Conservation (phyloP, 2,888 invertebrate genomes). For the Plebejus argus region DNA sequence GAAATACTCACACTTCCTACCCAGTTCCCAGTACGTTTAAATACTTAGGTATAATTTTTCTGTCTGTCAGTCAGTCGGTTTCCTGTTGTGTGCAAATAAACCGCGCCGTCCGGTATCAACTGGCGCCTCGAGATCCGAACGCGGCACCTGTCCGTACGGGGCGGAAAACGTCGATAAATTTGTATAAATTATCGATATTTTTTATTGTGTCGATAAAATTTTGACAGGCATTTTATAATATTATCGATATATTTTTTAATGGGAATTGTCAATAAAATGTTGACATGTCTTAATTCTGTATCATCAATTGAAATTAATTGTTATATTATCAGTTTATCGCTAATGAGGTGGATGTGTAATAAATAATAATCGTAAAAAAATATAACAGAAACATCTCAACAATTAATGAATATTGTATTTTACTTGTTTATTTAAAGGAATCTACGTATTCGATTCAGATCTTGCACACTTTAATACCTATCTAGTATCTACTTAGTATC, state of each 20-base stretch:
- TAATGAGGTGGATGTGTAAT: no score
- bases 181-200: constrained; percentile 3
- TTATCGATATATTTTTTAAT: not conserved
- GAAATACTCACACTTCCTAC: not conserved
- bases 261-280: not conserved
- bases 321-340: no score
- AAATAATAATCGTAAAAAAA: no score
- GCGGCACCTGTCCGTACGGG: constrained; percentile 1
- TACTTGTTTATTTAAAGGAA: no score
- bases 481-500: no score
- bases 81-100: constrained; percentile 22
- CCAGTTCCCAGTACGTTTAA: constrained; percentile 8
- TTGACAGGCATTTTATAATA: not conserved
- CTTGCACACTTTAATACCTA: no score
- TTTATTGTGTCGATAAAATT: not conserved
- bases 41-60: constrained; percentile 22
- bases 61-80: constrained; percentile 24
- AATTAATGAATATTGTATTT: no score
- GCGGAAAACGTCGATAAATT: not conserved
- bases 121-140: constrained; percentile 16
- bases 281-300: not conserved
- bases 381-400: no score
- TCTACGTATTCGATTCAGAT: no score
- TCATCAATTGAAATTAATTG: no score
- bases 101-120: constrained; percentile 24